Conservation (phyloP, 2,797 vertebrate genomes). For the Etheostoma nigrum region DNA sequence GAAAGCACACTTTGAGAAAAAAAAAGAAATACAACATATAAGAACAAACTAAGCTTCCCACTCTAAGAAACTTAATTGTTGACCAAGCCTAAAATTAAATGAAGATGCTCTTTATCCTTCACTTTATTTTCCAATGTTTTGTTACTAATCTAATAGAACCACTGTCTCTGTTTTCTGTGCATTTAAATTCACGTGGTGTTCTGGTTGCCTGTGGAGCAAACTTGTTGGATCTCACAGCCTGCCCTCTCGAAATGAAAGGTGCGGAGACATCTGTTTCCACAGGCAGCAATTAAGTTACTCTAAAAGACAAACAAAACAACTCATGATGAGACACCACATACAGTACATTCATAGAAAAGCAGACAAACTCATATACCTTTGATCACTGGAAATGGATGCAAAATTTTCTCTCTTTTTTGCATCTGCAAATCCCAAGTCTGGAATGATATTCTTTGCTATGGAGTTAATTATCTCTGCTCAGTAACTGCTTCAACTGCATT, state of each 20-base stretch:
- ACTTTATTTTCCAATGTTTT: slow-evolving; percentile 50
- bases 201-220: slow-evolving; percentile 61
- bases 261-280: slow-evolving; percentile 80
- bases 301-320: slow-evolving; percentile 77
- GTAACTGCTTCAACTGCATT: slow-evolving; percentile 35
- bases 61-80: slow-evolving; percentile 37
- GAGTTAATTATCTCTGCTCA: slow-evolving; percentile 65
- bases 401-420: slow-evolving; percentile 60
- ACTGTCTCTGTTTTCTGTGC: slow-evolving; percentile 13
- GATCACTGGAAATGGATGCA: slow-evolving; percentile 68
- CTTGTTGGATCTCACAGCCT: slow-evolving; percentile 65
- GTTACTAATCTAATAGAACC: slow-evolving; percentile 56
- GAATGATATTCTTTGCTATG: slow-evolving; percentile 33
- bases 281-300: slow-evolving; percentile 81
- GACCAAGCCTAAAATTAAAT: slow-evolving; percentile 57
- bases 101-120: slow-evolving; percentile 51
- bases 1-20: slow-evolving; percentile 34
- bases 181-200: slow-evolving; percentile 59
- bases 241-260: slow-evolving; percentile 75
- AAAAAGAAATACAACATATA: background rate
- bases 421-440: slow-evolving; percentile 44
- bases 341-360: slow-evolving; percentile 36
- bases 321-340: slow-evolving; percentile 73
- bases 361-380: slow-evolving; percentile 63
- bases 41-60: slow-evolving; percentile 22